Evolutionary conservation across 2,888 invertebrate species (phyloP), one percentile per base, ranked within the genome.

Genomic region (Ganaspis brasiliensis): DNA sequence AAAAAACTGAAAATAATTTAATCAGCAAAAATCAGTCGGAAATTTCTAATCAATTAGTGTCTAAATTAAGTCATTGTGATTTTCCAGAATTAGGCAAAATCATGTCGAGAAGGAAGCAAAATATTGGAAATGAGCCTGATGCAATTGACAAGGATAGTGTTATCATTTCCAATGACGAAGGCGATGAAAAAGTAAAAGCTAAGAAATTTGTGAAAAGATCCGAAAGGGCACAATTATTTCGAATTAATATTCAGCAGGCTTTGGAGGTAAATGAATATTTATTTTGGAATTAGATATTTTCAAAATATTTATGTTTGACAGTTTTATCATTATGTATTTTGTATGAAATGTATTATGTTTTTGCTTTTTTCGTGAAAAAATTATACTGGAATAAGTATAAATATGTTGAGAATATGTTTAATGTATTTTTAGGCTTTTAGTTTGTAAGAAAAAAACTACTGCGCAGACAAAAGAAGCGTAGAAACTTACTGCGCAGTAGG

Each of bases 171-270:
- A 31, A 26, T 1, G n/a, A 45, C 1, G 57, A 74, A 56, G 16
- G 37, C 37, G 45, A 24, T 45, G 49, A 45, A 61, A 73, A 40
- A 14, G 31, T 24, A 14, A 56, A 21, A 8, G 1, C 40, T 9
- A 73, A 61, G 3, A 73, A 37, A 26, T 40, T 10, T 2, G 6
- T 70, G 24, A 79, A 76, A 40, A 80, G 49, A 40, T 74, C 56
- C 12, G 80, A 72, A 49, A 79, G 79, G 10, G 77, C 78, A 1
- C 77, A 81, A 55, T 45, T 74, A 21, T 82, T 86, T 35, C 76
- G 78, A 16, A 80, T 87, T 19, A 79, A 87, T 79, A 72, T 86
- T 14, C 79, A 80, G 14, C 80, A 82, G 55, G 77, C 75, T 12
- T 78, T 86, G 35, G 78, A 83, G 81, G 87, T 86, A 63, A 40